Percentiles rank a stretch among this genome's conserved stretches.
Evolutionary conservation across 1,140 invertebrate genomes (phyloP).

Genomic region (Leptonema lineaticorne): DNA sequence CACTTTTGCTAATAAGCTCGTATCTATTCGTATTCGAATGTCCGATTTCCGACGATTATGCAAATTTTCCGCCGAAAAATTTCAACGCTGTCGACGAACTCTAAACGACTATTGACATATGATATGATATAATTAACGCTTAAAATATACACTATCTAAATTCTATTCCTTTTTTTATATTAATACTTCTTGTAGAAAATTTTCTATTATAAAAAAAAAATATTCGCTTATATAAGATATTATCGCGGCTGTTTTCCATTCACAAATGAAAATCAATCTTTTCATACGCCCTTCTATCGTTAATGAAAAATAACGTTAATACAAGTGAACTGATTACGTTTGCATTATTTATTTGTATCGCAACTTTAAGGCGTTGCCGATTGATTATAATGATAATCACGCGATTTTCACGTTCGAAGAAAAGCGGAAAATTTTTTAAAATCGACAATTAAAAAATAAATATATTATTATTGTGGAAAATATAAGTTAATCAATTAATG

Average conservation of each 20-base stretch:
- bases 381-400: not conserved
- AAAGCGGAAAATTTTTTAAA: too few relatives aligned
- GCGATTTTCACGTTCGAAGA: not conserved
- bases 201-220: too few relatives aligned
- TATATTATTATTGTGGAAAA: too few relatives aligned
- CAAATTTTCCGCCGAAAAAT: not conserved
- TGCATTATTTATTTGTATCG: slow-evolving; percentile 8
- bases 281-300: not conserved
- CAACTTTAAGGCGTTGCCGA: slow-evolving; percentile 10
- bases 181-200: too few relatives aligned
- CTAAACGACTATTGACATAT: too few relatives aligned
- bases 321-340: slow-evolving; percentile 16
- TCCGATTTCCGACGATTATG: not conserved
- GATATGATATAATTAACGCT: too few relatives aligned
- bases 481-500: too few relatives aligned
- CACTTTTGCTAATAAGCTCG: not conserved
- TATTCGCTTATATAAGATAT: slow-evolving; percentile 6
- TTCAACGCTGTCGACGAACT: too few relatives aligned
- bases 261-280: slow-evolving; percentile 7
- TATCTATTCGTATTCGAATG: not conserved
- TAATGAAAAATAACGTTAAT: slow-evolving; percentile 14
- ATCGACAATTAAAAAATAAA: too few relatives aligned
- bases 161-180: too few relatives aligned
- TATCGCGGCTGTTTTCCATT: not conserved
- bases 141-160: too few relatives aligned